Evolutionary conservation across 2,888 invertebrate genomes (phyloP), one percentile per base, ranked within the genome.

Genomic region (Drosophila lutescens): DNA sequence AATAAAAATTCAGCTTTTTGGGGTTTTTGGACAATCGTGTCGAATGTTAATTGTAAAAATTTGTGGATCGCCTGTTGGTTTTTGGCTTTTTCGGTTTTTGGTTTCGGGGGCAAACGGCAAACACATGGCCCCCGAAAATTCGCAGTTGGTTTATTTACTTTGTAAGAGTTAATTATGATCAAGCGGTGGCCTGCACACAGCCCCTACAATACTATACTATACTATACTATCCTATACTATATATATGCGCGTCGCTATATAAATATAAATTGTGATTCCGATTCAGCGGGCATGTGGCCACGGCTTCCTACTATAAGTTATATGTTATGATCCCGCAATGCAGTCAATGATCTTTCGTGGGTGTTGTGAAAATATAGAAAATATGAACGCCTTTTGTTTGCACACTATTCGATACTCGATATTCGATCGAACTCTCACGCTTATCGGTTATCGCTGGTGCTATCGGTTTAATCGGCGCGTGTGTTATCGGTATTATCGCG

Each of bases 161-260:
- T 86, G 86, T 86, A 78, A 77, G 67, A 83, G 88, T 88, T 88
- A 80, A 84, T 84, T 88, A 86, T 86, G 77, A 84, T 82, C 74
- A 69, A 86, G 75, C 86, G 50, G 68, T 85, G 86, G 80, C 65
- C 77, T 58, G 47, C 56, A 30, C 49, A 36, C 41, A 57, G 23
- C 69, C 43, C 41, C 57, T 38, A 57, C 69, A 44, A 34, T 15
- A n/a, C 38, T 13, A n/a, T 43, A 32, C 41, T 26, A 26, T 38
- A 57, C 69, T 38, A 34, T 15, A 12, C 38, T 13, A n/a, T 15
- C 10, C 38, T 13, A n/a, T 43, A 30, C 30, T 15, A 30, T 50
- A 32, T 46, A 63, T 32, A 65, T 30, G 30, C 8, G 30, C 38
- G 38, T 49, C 30, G 51, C 12, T 40, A 51, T 65, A 65, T 26